Conservation (phyloP, 2,888 invertebrate genomes). For the Tipula confusa region DNA sequence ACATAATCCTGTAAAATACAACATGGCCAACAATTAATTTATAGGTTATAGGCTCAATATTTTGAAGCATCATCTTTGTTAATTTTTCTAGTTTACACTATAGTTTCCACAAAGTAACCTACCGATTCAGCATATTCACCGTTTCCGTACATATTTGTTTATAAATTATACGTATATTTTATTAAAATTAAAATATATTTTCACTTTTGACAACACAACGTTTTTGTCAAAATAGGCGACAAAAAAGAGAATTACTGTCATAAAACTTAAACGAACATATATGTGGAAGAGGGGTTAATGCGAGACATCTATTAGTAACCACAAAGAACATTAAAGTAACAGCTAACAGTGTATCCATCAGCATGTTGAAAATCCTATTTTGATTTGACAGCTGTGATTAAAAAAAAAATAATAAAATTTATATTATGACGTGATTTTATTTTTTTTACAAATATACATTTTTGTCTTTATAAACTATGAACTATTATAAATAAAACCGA, state of each 20-base stretch:
- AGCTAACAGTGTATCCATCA: background rate
- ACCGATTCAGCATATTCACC: slow-evolving; percentile 42
- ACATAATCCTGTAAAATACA: slow-evolving; percentile 43
- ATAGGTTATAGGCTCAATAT: slow-evolving; percentile 32
- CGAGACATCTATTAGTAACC: background rate
- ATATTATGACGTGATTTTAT: background rate
- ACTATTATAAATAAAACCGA: background rate
- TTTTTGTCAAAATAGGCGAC: background rate
- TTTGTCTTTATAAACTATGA: background rate
- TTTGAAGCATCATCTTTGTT: background rate
- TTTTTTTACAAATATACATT: background rate
- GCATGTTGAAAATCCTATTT: background rate
- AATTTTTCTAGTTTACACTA: background rate
- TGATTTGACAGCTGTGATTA: background rate
- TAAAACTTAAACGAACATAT: background rate
- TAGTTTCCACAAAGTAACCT: slow-evolving; percentile 32
- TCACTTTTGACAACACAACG: slow-evolving; percentile 31
- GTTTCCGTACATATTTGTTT: slow-evolving; percentile 43
- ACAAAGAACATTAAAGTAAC: background rate
- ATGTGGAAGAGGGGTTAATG: background rate
- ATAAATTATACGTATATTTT: background rate
- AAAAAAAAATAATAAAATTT: background rate
- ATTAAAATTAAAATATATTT: background rate
- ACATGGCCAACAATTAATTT: slow-evolving; percentile 32
- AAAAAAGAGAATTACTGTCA: background rate